Percentiles rank a stretch among this genome's conserved stretches.
phyloP scores from a whole-genome alignment of 1,140 invertebrate genomes.

The Episyrphus balteatus region DNA sequence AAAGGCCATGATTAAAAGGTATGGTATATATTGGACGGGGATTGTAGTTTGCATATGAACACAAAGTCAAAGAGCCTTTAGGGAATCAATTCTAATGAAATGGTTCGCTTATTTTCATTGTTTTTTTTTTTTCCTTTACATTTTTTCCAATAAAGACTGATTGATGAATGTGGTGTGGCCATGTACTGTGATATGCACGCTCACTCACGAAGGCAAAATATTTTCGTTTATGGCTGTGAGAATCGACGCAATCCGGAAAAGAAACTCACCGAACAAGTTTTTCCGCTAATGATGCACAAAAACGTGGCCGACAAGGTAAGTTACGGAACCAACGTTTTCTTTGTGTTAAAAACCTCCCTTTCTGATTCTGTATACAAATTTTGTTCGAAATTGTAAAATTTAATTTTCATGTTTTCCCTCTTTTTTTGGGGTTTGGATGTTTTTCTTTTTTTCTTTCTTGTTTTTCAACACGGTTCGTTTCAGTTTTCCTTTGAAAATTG shows the following conservation, averaged over 20 bases:
- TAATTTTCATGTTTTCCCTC: background rate
- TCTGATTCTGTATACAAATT: background rate
- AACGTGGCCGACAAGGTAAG: conserved; percentile 82
- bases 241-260: conserved; percentile 66
- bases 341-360: background rate
- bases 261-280: conserved; percentile 75
- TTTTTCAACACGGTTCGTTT: conserved; percentile 23
- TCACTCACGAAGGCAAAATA: conserved; percentile 87
- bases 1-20: conserved; percentile 75
- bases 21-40: conserved; percentile 7
- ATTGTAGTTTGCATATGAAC: background rate
- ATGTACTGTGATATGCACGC: conserved; percentile 94
- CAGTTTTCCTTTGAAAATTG: conserved; percentile 90
- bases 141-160: conserved; percentile 44
- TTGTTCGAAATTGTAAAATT: background rate
- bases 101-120: background rate
- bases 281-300: conserved; percentile 85
- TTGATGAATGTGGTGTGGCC: conserved; percentile 84
- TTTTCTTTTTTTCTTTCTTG: conserved; percentile 5
- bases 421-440: background rate
- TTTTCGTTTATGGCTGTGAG: conserved; percentile 95
- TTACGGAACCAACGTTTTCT: background rate
- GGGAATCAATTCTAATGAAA: background rate
- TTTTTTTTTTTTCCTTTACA: background rate
- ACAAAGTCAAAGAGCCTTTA: background rate